Evolutionary conservation across 2,797 vertebrate genomes (phyloP), one percentile per base, ranked within the genome.

Genomic region (Xyrichtys novacula): DNA sequence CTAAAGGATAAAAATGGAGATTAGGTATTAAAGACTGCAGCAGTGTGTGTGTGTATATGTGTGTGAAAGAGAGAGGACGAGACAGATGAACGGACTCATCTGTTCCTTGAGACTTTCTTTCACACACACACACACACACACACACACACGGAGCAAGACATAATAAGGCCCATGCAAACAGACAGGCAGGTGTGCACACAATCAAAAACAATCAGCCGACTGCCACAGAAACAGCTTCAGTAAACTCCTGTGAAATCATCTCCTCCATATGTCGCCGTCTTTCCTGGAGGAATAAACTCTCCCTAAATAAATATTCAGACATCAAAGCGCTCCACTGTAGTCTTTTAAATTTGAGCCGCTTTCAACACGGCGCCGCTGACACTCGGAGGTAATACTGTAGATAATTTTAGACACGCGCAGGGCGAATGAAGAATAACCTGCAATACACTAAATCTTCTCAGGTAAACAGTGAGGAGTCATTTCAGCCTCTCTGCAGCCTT

Each of bases 231-330:
- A 69, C 40, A 67, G 69, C 74, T 81, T 86, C 78, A 87, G 71
- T 79, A 83, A 85, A 79, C 48, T n/a, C 34, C 56, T 32, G 42
- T 68, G 66, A 68, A 84, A 78, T 80, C 1, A 80, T 83, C 74
- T 74, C 61, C 72, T 74, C 78, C 74, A 74, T 74, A 87, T 83
- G 84, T 80, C 31, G 20, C 63, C 39, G 26, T 65, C 60, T 75
- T 74, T 83, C 65, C 83, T 74, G 47, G 42, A 84, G 77, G 70
- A 84, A 84, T 67, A 78, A 65, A 74, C 63, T 60, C 60, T 54
- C 46, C 14, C 49, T 60, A 60, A 81, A 85, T 76, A 78, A 85
- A 83, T 69, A 83, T 67, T 71, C 46, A 1, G 6, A 74, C 81
- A 80, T 88, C 76, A 83, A 85, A 86, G 80, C 2, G 3, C 19